phyloP scores from a whole-genome alignment of 2,888 invertebrate genomes.

The Hirtodrosophila trivittata region DNA sequence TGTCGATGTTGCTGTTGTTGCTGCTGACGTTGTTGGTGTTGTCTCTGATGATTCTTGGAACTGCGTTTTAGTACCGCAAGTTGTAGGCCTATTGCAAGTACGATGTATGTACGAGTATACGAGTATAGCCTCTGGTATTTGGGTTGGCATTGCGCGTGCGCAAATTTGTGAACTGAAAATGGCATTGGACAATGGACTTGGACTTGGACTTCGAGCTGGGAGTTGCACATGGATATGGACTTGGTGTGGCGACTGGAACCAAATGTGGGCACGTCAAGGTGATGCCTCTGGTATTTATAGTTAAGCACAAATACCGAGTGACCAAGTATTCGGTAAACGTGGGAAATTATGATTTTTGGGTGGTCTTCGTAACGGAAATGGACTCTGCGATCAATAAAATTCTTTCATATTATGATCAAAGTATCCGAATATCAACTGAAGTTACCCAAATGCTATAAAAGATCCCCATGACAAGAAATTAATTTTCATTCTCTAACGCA shows the following conservation, averaged over 20 bases:
- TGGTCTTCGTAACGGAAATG: slow-evolving; percentile 17
- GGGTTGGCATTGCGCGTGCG: slow-evolving; percentile 73
- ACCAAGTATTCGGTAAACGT: slow-evolving; percentile 23
- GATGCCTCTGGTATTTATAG: slow-evolving; percentile 47
- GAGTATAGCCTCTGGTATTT: slow-evolving; percentile 62
- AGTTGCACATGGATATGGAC: not conserved
- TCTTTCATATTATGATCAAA: too few species aligned
- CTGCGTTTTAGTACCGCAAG: slow-evolving; percentile 59
- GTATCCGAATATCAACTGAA: too few species aligned
- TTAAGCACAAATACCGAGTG: slow-evolving; percentile 2
- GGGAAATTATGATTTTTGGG: slow-evolving; percentile 37
- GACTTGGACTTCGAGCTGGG: slow-evolving; percentile 13
- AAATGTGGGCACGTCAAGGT: slow-evolving; percentile 56
- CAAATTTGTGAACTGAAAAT: slow-evolving; percentile 54
- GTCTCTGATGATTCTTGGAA: slow-evolving; percentile 60
- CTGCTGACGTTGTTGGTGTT: slow-evolving; percentile 25
- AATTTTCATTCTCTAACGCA: too few species aligned
- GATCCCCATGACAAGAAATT: too few species aligned
- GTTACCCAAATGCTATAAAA: too few species aligned
- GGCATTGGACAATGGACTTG: slow-evolving; percentile 46
- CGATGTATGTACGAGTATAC: slow-evolving; percentile 22
- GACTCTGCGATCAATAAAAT: too few species aligned
- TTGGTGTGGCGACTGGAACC: slow-evolving; percentile 17
- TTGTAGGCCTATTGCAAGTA: slow-evolving; percentile 38
- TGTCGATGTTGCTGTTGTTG: slow-evolving; percentile 11